These are phyloP conservation scores for Spondyliosoma cantharus DNA, from an alignment of 2,797 vertebrate species.

Conservation along the genomic window DNA sequence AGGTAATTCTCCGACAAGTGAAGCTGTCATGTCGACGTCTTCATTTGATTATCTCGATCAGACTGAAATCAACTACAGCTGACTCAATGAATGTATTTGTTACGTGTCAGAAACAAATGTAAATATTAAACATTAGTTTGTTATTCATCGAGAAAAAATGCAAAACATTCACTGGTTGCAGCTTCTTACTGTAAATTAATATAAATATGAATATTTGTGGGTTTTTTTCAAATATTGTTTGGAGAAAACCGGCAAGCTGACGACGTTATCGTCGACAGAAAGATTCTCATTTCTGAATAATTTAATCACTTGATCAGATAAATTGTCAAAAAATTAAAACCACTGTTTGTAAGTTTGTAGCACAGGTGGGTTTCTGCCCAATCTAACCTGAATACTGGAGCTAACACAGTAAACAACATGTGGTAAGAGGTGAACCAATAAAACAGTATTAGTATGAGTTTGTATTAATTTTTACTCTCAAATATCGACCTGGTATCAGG, in stretches of 20 bases:
- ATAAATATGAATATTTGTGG: not conserved
- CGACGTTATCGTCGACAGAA: not conserved
- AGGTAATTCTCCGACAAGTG: conserved; percentile 45
- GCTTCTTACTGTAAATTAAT: not conserved
- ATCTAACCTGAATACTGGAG: not conserved
- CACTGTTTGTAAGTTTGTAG: not conserved
- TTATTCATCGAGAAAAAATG: conserved; percentile 5
- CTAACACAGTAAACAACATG: conserved; percentile 1
- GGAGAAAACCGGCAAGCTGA: not conserved
- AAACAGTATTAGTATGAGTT: not conserved
- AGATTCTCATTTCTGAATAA: not conserved
- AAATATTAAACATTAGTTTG: not conserved
- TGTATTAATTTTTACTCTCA: not conserved
- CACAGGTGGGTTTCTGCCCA: not conserved
- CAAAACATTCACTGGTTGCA: not conserved
- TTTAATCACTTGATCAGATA: not conserved
- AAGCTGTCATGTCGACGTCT: conserved; percentile 49
- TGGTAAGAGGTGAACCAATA: not conserved
- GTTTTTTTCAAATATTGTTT: not conserved
- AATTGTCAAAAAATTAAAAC: not conserved
- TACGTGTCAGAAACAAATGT: not conserved
- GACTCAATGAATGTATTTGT: not conserved
- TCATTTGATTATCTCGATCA: conserved; percentile 35
- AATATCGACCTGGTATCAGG: not conserved
- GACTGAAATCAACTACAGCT: not conserved